Evolutionary conservation across 2,797 vertebrate genomes (phyloP).

Genomic region (Pachyuromys duprasi): DNA sequence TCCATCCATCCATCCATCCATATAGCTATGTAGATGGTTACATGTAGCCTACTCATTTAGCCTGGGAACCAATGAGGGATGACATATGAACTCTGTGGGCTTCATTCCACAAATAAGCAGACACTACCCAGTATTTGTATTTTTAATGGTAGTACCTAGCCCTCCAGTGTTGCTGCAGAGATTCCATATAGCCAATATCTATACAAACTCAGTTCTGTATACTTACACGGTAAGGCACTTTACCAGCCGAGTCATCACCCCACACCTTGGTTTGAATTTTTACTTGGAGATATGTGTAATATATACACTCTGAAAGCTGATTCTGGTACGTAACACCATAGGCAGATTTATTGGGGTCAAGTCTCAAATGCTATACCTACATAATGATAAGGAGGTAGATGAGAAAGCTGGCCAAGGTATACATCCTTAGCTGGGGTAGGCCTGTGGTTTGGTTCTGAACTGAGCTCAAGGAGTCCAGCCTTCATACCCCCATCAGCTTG

Average conservation of each 20-base stretch:
- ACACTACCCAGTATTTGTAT: slow-evolving; percentile 85
- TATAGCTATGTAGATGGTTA: slow-evolving; percentile 18
- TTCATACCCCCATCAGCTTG: background rate
- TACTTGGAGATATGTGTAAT: background rate
- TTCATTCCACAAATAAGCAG: slow-evolving; percentile 84
- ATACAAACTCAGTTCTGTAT: background rate
- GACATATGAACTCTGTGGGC: slow-evolving; percentile 71
- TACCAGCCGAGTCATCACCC: background rate
- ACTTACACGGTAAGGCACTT: background rate
- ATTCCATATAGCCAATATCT: slow-evolving; percentile 51
- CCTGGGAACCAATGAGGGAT: slow-evolving; percentile 26
- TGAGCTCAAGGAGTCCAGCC: background rate
- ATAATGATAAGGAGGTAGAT: background rate
- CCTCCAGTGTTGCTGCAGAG: slow-evolving; percentile 83
- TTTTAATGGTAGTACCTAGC: slow-evolving; percentile 85
- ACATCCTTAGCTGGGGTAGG: background rate
- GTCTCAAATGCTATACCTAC: background rate
- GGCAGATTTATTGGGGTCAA: background rate
- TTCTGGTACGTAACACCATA: background rate
- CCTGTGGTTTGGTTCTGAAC: background rate
- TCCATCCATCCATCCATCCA: no score
- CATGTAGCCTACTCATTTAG: background rate
- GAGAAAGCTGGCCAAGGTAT: background rate
- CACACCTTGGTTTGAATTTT: background rate
- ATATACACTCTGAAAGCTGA: background rate